Percentiles rank a stretch among this genome's conserved stretches.
Evolutionary conservation across 2,888 invertebrate genomes (phyloP).

Genomic region (Meteorus colon): DNA sequence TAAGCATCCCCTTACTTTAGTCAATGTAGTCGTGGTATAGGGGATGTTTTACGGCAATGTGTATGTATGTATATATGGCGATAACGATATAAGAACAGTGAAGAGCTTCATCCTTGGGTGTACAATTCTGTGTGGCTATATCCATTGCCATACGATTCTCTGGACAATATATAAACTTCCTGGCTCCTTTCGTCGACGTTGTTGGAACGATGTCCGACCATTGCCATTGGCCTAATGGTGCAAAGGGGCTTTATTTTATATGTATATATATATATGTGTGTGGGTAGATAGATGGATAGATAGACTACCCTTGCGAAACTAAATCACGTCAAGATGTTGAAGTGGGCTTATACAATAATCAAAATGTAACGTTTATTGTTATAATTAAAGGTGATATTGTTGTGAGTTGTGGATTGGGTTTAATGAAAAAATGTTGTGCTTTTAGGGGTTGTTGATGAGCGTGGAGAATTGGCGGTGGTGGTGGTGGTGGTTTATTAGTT

Average conservation of each 20-base stretch:
- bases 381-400: neutral
- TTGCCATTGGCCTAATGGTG: conserved; percentile 7
- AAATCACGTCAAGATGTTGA: conserved; percentile 34
- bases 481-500: too few species aligned
- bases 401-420: too few species aligned
- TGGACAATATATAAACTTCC: conserved; percentile 7
- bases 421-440: neutral
- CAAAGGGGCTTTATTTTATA: conserved; percentile 32
- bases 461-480: too few species aligned
- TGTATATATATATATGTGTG: neutral
- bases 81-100: conserved; percentile 47
- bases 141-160: conserved; percentile 16
- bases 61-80: conserved; percentile 23
- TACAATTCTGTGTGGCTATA: conserved; percentile 34
- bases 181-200: conserved; percentile 9
- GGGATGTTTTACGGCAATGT: too few species aligned
- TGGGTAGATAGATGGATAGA: too few species aligned
- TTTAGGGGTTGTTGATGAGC: too few species aligned
- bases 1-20: conserved; percentile 44
- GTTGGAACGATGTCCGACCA: conserved; percentile 4
- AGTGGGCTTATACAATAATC: conserved; percentile 42
- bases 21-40: conserved; percentile 4
- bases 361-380: conserved; percentile 38
- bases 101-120: conserved; percentile 49
- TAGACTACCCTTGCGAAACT: conserved; percentile 22